Conservation (phyloP, 30 jellyfish, hydroid and myxozoan species). For the Chrysaora quinquecirrha region DNA sequence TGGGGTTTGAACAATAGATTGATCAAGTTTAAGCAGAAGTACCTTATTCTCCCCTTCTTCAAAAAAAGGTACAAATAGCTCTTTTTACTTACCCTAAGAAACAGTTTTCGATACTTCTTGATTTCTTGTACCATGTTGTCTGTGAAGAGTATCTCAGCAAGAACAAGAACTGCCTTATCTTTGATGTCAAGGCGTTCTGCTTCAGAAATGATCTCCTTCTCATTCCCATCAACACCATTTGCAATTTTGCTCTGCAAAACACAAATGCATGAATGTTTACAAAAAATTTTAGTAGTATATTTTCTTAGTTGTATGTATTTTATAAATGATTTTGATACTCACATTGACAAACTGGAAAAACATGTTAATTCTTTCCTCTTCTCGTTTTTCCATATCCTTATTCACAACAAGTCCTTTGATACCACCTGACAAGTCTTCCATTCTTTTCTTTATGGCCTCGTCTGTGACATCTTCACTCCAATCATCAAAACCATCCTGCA, state of each 20-base stretch:
- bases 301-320: no score
- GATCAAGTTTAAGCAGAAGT: no score
- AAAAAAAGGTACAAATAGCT: background rate
- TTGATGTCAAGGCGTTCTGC: conserved; percentile 99
- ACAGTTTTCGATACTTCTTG: conserved; percentile 68
- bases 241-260: conserved; percentile 65
- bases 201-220: conserved; percentile 91
- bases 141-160: conserved; percentile 89
- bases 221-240: conserved; percentile 72
- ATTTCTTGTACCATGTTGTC: conserved; percentile 82
- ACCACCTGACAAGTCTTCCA: conserved; percentile 88
- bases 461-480: conserved; percentile 97
- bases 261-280: background rate
- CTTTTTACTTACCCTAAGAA: conserved; percentile 74
- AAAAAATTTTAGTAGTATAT: background rate
- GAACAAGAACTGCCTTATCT: conserved; percentile 95
- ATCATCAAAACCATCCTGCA: conserved; percentile 81
- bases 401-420: conserved; percentile 91
- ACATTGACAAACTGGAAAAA: conserved; percentile 96
- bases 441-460: conserved; percentile 93
- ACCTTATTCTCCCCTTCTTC: background rate
- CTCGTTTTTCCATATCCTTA: conserved; percentile 89
- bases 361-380: conserved; percentile 90
- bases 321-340: background rate
- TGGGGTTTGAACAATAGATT: no score